A percentile compares a stretch with the other conserved stretches of the same genome.
These are phyloP conservation scores for Scarus forsteni DNA, from an alignment of 2,797 vertebrate genomes.

Conservation along the genomic window DNA sequence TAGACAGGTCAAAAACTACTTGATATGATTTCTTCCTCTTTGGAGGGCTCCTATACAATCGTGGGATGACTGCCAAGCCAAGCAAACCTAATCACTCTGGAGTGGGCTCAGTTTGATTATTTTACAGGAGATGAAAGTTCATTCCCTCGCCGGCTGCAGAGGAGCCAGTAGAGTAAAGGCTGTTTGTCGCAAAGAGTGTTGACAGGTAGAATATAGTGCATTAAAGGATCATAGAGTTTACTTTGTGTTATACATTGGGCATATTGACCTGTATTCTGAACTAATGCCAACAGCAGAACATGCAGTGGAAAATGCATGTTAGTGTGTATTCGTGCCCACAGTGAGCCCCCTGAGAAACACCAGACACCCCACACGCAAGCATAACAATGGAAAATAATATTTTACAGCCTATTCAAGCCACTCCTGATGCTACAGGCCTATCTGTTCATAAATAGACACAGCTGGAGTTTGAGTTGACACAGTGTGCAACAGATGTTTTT, in stretches of 20 bases:
- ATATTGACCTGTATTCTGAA: conserved; percentile 43
- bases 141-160: conserved; percentile 32
- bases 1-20: conserved; percentile 28
- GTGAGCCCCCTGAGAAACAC: conserved; percentile 7
- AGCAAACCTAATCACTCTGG: conserved; percentile 59
- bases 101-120: conserved; percentile 59
- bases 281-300: conserved; percentile 20
- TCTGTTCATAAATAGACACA: conserved; percentile 26
- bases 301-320: conserved; percentile 8
- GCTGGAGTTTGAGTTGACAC: conserved; percentile 27
- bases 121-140: conserved; percentile 54
- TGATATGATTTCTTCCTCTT: conserved; percentile 38
- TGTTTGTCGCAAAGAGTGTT: conserved; percentile 31
- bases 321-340: conserved; percentile 17
- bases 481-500: background rate
- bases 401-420: conserved; percentile 14
- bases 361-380: background rate
- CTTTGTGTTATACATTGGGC: conserved; percentile 38
- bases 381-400: conserved; percentile 16
- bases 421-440: conserved; percentile 1
- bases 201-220: conserved; percentile 57
- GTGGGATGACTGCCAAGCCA: conserved; percentile 54
- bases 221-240: conserved; percentile 62
- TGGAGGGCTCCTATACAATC: conserved; percentile 31
- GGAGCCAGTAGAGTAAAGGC: conserved; percentile 1